These are phyloP conservation scores for Aptenodytes patagonicus DNA, from an alignment of 2,113 vertebrate species.

Conservation along the genomic window DNA sequence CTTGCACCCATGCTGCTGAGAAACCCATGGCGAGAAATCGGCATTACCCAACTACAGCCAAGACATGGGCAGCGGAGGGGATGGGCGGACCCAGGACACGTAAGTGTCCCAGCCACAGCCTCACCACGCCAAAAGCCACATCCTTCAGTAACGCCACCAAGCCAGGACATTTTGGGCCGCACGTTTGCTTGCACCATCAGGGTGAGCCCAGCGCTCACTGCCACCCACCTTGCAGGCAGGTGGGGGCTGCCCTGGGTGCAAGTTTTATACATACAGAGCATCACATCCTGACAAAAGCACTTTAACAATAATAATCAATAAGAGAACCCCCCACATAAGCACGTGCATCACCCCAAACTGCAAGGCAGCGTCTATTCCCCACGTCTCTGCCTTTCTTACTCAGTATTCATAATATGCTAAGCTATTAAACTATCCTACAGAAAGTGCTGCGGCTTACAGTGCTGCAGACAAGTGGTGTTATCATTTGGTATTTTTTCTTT, in stretches of 20 bases:
- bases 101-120: not conserved
- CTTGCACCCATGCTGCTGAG: not conserved
- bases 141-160: not conserved
- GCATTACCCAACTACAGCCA: not conserved
- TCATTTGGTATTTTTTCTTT: constrained; percentile 54
- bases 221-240: not conserved
- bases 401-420: constrained; percentile 17
- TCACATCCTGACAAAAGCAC: not conserved
- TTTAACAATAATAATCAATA: not conserved
- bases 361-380: not conserved
- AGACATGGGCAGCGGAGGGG: not conserved
- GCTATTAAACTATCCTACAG: not conserved
- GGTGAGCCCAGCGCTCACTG: not conserved
- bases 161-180: not conserved
- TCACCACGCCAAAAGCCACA: not conserved
- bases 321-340: not conserved
- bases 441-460: not conserved
- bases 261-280: not conserved
- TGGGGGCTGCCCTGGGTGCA: not conserved
- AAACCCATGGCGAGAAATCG: rapidly evolving
- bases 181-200: not conserved
- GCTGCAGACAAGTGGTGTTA: constrained; percentile 40
- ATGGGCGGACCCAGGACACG: rapidly evolving
- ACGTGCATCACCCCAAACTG: not conserved
- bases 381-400: not conserved